Evolutionary conservation across 2,888 invertebrate genomes (phyloP).

Genomic region (Pristionchus japonicus): DNA sequence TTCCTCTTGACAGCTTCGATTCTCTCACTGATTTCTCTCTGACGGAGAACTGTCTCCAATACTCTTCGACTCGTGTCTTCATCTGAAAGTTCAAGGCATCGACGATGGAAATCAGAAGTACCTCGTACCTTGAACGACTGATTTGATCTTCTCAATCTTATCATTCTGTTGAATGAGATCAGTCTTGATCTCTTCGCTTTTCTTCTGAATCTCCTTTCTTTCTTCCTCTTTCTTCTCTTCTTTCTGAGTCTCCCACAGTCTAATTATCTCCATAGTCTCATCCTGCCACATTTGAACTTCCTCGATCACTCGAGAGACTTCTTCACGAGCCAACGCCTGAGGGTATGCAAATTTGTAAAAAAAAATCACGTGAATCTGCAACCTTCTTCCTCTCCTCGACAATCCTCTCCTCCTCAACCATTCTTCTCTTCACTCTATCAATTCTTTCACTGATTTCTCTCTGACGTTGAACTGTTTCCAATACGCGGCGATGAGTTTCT

Average conservation of each 20-base stretch:
- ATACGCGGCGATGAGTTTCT: not conserved
- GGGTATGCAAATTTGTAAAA: not conserved
- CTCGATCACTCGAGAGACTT: slow-evolving; percentile 49
- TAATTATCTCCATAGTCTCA: slow-evolving; percentile 57
- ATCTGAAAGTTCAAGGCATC: too few relatives aligned
- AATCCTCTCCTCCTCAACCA: slow-evolving; percentile 6
- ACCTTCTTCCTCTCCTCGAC: not conserved
- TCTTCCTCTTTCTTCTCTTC: slow-evolving; percentile 5
- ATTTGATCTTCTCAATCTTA: slow-evolving; percentile 1
- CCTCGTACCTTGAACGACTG: not conserved
- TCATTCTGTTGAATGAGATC: not conserved
- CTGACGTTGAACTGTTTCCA: not conserved
- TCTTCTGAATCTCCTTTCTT: slow-evolving; percentile 3
- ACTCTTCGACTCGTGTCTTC: not conserved
- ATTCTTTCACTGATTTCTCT: not conserved
- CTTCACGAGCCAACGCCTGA: not conserved
- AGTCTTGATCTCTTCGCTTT: not conserved
- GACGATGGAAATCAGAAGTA: too few relatives aligned
- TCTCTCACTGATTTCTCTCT: slow-evolving; percentile 10
- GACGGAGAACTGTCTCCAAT: not conserved
- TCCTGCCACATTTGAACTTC: slow-evolving; percentile 62
- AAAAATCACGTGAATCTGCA: not conserved
- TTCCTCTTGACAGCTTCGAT: slow-evolving; percentile 13
- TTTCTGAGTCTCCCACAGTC: slow-evolving; percentile 42
- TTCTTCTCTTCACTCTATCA: slow-evolving; percentile 1